phyloP scores from a whole-genome alignment of 53 echinoderm and acorn worm genomes.

The Mesocentrotus franciscanus region DNA sequence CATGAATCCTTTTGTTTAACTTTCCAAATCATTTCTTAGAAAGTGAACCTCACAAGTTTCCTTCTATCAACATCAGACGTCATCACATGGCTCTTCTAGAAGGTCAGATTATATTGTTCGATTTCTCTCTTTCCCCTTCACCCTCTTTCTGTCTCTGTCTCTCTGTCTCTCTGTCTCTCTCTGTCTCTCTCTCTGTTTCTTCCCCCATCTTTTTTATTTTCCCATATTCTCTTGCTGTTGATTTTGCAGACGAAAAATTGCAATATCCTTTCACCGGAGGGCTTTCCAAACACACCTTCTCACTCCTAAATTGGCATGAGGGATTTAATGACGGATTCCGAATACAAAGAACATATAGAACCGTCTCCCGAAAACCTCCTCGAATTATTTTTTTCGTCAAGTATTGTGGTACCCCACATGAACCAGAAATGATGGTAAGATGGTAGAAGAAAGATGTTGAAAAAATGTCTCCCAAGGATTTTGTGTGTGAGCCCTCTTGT shows the following conservation, averaged over 20 bases:
- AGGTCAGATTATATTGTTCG: not conserved
- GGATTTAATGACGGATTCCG: not conserved
- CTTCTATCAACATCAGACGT: not conserved
- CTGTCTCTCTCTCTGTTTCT: not conserved
- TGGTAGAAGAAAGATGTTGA: not conserved
- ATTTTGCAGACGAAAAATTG: conserved; percentile 14
- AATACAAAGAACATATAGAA: not conserved
- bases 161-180: not conserved
- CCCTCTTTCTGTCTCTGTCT: not conserved
- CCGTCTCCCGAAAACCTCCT: not conserved
- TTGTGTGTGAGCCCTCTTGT: not conserved
- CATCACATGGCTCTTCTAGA: not conserved
- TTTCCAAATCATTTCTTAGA: not conserved
- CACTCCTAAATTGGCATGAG: not conserved
- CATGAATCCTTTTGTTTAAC: not conserved
- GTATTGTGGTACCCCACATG: not conserved
- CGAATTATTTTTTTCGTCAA: not conserved
- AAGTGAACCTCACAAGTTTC: not conserved
- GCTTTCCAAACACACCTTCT: conserved; percentile 1
- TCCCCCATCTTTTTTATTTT: not conserved
- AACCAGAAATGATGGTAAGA: not conserved
- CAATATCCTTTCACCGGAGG: conserved; percentile 6
- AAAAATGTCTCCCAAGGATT: not conserved
- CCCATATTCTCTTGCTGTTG: not conserved
- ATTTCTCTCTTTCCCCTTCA: not conserved